A percentile compares a stretch with the other conserved stretches of the same genome.
Evolutionary conservation across 2,888 invertebrate species (phyloP).

Genomic region (Sinohyriopsis cumingii): DNA sequence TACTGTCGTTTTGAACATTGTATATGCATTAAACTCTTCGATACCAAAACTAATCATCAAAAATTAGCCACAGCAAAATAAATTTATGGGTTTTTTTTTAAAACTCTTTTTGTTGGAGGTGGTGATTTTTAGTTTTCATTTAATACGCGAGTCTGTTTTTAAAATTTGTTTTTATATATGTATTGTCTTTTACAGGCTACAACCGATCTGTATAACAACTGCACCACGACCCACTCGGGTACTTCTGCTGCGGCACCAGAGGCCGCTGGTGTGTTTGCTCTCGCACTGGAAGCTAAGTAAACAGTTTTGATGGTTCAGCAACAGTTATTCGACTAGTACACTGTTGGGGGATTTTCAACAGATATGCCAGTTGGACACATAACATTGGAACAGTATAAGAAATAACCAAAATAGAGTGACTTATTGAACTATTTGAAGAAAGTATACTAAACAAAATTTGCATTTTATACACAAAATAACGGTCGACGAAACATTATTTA

Average conservation of each 20-base stretch:
- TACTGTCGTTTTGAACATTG: no score
- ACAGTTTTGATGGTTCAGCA: constrained; percentile 63
- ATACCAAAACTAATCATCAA: no score
- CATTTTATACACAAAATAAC: no score
- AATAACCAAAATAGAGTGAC: no score
- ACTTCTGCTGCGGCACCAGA: constrained; percentile 99
- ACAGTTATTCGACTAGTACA: neutral
- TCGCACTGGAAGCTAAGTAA: constrained; percentile 98
- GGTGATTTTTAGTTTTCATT: no score
- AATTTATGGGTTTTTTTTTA: no score
- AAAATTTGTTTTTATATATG: neutral
- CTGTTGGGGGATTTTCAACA: neutral
- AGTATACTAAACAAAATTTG: no score
- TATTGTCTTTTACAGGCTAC: constrained; percentile 80
- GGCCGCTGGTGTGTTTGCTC: constrained; percentile 97
- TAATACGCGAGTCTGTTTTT: constrained; percentile 25
- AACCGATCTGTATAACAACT: constrained; percentile 98
- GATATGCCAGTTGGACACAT: neutral
- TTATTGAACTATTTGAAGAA: no score
- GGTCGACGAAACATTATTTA: no score
- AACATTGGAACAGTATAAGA: neutral
- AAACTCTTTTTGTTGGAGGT: no score
- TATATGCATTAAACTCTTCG: no score
- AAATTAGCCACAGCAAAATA: no score
- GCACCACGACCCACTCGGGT: constrained; percentile 98